Evolutionary conservation across 2,797 vertebrate species (phyloP), one percentile per base, ranked within the genome.

Genomic region (Pantherophis alleghaniensis): DNA sequence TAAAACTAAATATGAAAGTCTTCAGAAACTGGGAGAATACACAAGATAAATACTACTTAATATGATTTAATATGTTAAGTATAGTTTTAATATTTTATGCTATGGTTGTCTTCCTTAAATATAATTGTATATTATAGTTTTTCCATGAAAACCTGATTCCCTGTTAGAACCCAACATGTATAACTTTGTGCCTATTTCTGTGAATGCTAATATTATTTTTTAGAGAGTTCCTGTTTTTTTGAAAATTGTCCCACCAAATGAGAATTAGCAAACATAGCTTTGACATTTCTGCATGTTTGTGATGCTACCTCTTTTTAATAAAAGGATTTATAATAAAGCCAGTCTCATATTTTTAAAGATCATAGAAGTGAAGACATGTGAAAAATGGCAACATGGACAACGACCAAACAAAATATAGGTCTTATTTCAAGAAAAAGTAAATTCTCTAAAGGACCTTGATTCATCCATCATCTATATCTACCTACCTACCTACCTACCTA

Each of bases 1-100:
- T 92, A 51, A 92, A 57, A 66, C 61, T 66, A 66, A 18, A 91
- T 47, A 94, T 94, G 92, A 59, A 94, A 74, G 32, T 37, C 69
- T 37, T 74, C 32, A 69, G n/a, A 69, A 69, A 69, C 6, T 74
- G 69, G 32, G 32, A 37, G n/a, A 37, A 1, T 74, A 74, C 32
- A 74, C 2, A 9, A 37, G 66, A 18, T 74, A 74, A 74, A 74
- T 37, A 32, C 5, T 32, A 16, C n/a, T 37, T 32, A 74, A 74
- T 74, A 32, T 74, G n/a, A 37, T 74, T 32, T 74, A 74, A 74
- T 74, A 37, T 74, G 6, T 32, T 69, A 37, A 74, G n/a, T 37
- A 20, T 74, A 74, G 14, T 32, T 32, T 32, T 32, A 32, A 32
- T 74, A 74, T 74, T 74, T 74, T 74, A 37, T 37, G n/a, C 32